Evolutionary conservation across 2,113 vertebrate genomes (phyloP).

Genomic region (Brachyhypopomus occidentalis): DNA sequence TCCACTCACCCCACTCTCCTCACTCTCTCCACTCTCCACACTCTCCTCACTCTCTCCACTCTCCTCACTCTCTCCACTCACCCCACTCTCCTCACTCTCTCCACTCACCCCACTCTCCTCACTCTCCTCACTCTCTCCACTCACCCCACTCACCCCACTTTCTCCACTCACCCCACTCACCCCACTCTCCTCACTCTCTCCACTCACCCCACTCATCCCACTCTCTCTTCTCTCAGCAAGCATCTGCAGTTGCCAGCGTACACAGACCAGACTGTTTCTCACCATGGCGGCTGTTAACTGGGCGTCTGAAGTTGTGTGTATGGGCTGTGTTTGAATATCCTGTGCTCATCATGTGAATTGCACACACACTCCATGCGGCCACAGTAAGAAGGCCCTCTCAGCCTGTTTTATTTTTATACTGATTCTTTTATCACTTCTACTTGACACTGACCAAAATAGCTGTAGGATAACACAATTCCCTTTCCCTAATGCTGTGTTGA

Average conservation of each 20-base stretch:
- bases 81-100: neutral
- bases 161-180: too few species aligned
- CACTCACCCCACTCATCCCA: neutral
- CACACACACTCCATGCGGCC: conserved; percentile 3
- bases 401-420: conserved; percentile 34
- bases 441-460: conserved; percentile 30
- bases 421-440: conserved; percentile 21
- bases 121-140: neutral
- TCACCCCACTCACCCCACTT: too few species aligned
- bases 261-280: neutral
- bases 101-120: neutral
- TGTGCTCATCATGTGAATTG: conserved; percentile 26
- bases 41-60: too few species aligned
- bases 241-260: conserved; percentile 3
- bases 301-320: conserved; percentile 15
- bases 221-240: neutral
- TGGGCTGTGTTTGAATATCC: conserved; percentile 15
- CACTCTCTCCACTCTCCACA: too few species aligned
- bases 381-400: conserved; percentile 1
- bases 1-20: too few species aligned
- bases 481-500: neutral
- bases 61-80: neutral
- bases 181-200: neutral
- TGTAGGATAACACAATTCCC: conserved; percentile 17
- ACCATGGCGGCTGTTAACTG: neutral